Evolutionary conservation across 1,140 invertebrate species (phyloP).

Genomic region (Augochlora pura): DNA sequence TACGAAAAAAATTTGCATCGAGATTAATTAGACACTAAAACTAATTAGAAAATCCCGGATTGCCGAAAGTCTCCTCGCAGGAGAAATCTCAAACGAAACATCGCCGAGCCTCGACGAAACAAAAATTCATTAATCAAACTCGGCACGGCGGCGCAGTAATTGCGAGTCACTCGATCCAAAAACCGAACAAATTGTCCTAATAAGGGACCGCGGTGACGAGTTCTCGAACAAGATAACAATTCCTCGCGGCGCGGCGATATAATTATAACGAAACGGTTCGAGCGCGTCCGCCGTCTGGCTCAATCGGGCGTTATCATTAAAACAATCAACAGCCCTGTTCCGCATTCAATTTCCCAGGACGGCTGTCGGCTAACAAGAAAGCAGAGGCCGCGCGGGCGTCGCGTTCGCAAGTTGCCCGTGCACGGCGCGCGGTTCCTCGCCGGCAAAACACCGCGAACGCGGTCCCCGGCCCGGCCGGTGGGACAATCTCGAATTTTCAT

Average conservation of each 20-base stretch:
- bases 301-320: conserved; percentile 12
- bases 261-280: background rate
- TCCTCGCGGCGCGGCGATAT: background rate
- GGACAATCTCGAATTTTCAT: conserved; percentile 62
- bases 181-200: no score
- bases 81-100: no score
- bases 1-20: no score
- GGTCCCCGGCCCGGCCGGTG: background rate
- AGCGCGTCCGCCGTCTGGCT: background rate
- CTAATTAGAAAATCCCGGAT: no score
- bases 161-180: no score
- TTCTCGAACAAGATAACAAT: background rate
- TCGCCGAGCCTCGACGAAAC: no score
- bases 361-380: conserved; percentile 20
- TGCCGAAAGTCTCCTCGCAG: no score
- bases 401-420: conserved; percentile 13
- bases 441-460: conserved; percentile 21
- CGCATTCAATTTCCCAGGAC: conserved; percentile 18
- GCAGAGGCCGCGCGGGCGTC: background rate
- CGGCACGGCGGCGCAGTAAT: no score
- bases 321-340: conserved; percentile 2
- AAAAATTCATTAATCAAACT: no score
- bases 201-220: background rate
- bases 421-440: background rate
- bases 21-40: no score